Base-by-base conservation (phyloP, 2,113 vertebrate genomes). In the Lipophrys pholis region DNA sequence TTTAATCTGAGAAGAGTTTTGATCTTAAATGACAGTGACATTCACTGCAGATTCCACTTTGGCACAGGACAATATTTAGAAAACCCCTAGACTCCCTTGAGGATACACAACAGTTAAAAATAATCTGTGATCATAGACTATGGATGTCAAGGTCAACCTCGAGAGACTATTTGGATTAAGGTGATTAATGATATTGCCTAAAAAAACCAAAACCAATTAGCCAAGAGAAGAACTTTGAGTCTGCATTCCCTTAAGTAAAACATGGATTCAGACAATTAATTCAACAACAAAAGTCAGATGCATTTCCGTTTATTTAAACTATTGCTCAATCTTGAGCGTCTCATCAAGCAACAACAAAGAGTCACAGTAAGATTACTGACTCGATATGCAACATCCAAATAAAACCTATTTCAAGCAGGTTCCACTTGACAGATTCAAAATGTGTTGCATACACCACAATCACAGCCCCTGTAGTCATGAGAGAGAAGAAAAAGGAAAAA, bases 21-120 rank as follows among this genome's bases (percentile, higher is more conserved):
- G 60, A 71, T 69, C 40, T 54, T 77, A 36, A 84, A 52, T 72
- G 59, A 62, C 6, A 39, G 12, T 67, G 63, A 73, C 81, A 70
- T 69, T 82, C 36, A 61, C 52, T 7, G 43, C 30, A 51, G 48
- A 14, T 11, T 67, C 59, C 52, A 38, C 66, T 48, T 75, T 53
- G 41, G 43, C 55, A 68, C 48, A 76, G 70, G 40, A 65, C 53
- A 51, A 57, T 68, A 77, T 64, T 74, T 71, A 56, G 69, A 69
- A 76, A 36, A 60, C 21, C 36, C 41, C 40, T 69, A 53, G 83
- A 76, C 30, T 58, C 46, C 43, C 68, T 73, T 51, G 36, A 42
- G 35, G 43, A 17, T n/a, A 36, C 49, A 51, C 15, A 40, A 42
- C 30, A 11, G 80, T 42, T 73, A 59, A 82, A 72, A 78, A 71